Percentiles rank a stretch among this genome's conserved stretches.
Evolutionary conservation across 2,797 vertebrate genomes (phyloP).

Genomic region (Enoplosus armatus): DNA sequence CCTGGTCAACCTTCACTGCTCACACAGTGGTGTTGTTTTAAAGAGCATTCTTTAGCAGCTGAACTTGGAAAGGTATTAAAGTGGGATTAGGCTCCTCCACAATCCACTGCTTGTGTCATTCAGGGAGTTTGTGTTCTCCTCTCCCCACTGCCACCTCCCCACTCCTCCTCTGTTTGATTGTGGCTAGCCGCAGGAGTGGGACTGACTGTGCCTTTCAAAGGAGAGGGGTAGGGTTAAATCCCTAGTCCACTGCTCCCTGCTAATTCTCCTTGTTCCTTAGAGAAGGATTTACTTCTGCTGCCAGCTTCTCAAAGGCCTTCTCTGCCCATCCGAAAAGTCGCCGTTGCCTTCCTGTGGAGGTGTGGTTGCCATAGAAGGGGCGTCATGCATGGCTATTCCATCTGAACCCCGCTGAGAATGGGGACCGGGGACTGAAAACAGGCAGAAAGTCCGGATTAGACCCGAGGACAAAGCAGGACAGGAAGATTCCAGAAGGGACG

Average conservation of each 20-base stretch:
- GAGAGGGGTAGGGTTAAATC: slow-evolving; percentile 92
- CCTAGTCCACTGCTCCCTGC: slow-evolving; percentile 93
- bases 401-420: slow-evolving; percentile 90
- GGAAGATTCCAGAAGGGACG: slow-evolving; percentile 95
- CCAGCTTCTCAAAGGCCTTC: slow-evolving; percentile 93
- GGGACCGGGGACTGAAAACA: slow-evolving; percentile 86
- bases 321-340: slow-evolving; percentile 91
- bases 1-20: slow-evolving; percentile 85
- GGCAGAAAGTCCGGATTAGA: slow-evolving; percentile 94
- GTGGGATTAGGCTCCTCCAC: slow-evolving; percentile 95
- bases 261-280: slow-evolving; percentile 97
- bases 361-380: slow-evolving; percentile 97
- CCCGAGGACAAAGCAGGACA: slow-evolving; percentile 91
- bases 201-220: slow-evolving; percentile 93
- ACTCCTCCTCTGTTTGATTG: slow-evolving; percentile 92
- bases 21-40: slow-evolving; percentile 91
- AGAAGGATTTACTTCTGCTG: slow-evolving; percentile 96
- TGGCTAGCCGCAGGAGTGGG: slow-evolving; percentile 93
- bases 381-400: slow-evolving; percentile 94
- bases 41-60: slow-evolving; percentile 93
- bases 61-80: slow-evolving; percentile 98
- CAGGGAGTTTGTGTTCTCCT: slow-evolving; percentile 87
- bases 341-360: slow-evolving; percentile 94
- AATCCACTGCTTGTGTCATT: slow-evolving; percentile 94
- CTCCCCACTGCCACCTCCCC: slow-evolving; percentile 82